A percentile compares a stretch with the other conserved stretches of the same genome.
Evolutionary conservation across 2,113 vertebrate species (phyloP).

Genomic region (Calyptommatus sinebrachiatus): DNA sequence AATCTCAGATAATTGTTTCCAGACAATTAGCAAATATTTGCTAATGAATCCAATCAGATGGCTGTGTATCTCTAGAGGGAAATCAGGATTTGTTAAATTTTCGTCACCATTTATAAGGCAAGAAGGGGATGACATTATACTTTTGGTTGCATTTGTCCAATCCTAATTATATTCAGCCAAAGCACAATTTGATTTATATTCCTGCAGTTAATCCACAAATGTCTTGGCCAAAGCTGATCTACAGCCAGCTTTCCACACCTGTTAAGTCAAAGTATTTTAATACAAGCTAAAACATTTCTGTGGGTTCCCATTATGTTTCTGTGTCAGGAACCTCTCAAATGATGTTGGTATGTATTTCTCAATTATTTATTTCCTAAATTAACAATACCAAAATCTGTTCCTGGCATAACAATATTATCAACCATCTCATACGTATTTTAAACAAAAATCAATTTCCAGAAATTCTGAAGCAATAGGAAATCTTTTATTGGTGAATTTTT

Average conservation of each 20-base stretch:
- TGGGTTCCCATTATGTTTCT: background rate
- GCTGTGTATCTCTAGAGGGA: constrained; percentile 14
- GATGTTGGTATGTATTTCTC: background rate
- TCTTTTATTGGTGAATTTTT: background rate
- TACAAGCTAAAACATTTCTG: constrained; percentile 9
- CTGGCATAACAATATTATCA: background rate
- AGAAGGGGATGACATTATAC: constrained; percentile 11
- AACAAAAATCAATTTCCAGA: background rate
- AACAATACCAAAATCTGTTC: background rate
- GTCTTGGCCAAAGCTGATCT: constrained; percentile 14
- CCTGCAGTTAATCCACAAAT: constrained; percentile 23
- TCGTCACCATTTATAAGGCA: constrained; percentile 12
- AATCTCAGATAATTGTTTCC: constrained; percentile 18
- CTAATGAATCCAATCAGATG: constrained; percentile 25
- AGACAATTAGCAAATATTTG: constrained; percentile 26
- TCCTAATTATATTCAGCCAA: constrained; percentile 23
- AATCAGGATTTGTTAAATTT: constrained; percentile 30
- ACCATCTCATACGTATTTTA: background rate
- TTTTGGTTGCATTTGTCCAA: constrained; percentile 15
- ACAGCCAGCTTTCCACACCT: constrained; percentile 13
- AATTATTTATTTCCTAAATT: background rate
- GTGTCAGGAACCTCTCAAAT: background rate
- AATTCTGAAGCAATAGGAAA: background rate
- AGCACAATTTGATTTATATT: constrained; percentile 29
- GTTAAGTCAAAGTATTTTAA: constrained; percentile 12